Conservation (phyloP, 2,888 invertebrate genomes). For the Drosophila meridionalis region DNA sequence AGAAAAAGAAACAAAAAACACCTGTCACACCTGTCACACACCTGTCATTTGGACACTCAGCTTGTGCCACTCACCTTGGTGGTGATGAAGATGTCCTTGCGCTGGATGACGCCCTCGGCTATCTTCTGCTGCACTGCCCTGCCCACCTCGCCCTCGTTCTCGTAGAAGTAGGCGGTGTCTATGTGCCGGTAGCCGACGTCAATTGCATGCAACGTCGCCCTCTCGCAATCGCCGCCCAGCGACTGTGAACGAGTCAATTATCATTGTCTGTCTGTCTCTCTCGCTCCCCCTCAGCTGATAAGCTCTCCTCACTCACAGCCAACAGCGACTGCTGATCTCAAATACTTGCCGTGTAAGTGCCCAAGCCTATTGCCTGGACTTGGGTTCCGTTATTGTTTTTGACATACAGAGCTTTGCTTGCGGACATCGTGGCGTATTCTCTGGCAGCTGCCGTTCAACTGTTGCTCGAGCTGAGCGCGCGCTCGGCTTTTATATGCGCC, state of each 20-base stretch:
- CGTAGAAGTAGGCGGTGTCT: conserved; percentile 86
- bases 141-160: conserved; percentile 85
- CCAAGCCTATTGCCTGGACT: conserved; percentile 82
- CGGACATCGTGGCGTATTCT: conserved; percentile 52
- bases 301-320: conserved; percentile 6
- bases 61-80: conserved; percentile 71
- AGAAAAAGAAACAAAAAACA: background rate
- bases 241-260: conserved; percentile 65
- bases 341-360: conserved; percentile 82
- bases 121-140: conserved; percentile 84
- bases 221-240: conserved; percentile 82
- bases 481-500: conserved; percentile 35
- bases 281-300: conserved; percentile 31
- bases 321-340: conserved; percentile 8
- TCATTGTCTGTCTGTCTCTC: conserved; percentile 4
- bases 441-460: conserved; percentile 47
- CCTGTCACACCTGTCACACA: background rate
- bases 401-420: conserved; percentile 60
- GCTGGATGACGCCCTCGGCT: conserved; percentile 84
- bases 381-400: conserved; percentile 82
- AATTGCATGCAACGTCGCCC: conserved; percentile 85
- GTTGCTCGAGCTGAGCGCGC: conserved; percentile 38
- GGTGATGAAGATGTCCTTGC: conserved; percentile 84
- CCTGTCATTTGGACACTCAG: background rate
- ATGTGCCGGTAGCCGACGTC: conserved; percentile 86